Percentiles rank a stretch among this genome's conserved stretches.
Conservation (phyloP, 2,888 invertebrate genomes). For the Pardosa pseudoannulata region DNA sequence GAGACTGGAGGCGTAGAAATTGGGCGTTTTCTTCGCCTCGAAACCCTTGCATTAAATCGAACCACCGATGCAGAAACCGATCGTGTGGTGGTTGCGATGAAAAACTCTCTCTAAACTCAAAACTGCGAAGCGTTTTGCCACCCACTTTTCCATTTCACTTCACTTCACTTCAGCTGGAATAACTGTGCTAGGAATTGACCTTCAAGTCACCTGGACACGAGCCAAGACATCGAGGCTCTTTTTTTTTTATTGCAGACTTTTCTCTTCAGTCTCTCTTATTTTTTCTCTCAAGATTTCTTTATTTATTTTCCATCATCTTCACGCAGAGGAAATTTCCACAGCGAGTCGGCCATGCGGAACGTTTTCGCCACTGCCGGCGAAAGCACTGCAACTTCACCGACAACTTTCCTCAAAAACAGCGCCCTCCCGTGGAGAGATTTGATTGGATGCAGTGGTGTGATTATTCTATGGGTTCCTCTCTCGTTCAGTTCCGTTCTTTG, state of each 20-base stretch:
- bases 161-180: conserved; percentile 53
- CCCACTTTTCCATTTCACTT: conserved; percentile 71
- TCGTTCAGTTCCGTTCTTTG: background rate
- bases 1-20: background rate
- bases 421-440: conserved; percentile 64
- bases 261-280: conserved; percentile 9
- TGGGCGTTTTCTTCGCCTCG: conserved; percentile 3
- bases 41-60: conserved; percentile 42
- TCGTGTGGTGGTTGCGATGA: conserved; percentile 44
- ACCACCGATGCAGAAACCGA: conserved; percentile 50
- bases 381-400: conserved; percentile 56
- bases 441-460: conserved; percentile 38
- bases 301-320: conserved; percentile 62
- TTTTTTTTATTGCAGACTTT: conserved; percentile 53
- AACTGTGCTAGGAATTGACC: conserved; percentile 64
- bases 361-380: conserved; percentile 44
- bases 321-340: conserved; percentile 66
- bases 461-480: conserved; percentile 9
- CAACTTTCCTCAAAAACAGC: conserved; percentile 51
- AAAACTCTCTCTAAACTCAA: conserved; percentile 60
- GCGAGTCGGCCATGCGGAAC: conserved; percentile 54
- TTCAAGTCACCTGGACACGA: conserved; percentile 68
- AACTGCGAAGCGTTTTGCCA: conserved; percentile 69
- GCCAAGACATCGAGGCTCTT: conserved; percentile 64
- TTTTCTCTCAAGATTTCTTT: conserved; percentile 23